phyloP scores from a whole-genome alignment of 1,140 invertebrate genomes.

The Druon quercuslanigerum region DNA sequence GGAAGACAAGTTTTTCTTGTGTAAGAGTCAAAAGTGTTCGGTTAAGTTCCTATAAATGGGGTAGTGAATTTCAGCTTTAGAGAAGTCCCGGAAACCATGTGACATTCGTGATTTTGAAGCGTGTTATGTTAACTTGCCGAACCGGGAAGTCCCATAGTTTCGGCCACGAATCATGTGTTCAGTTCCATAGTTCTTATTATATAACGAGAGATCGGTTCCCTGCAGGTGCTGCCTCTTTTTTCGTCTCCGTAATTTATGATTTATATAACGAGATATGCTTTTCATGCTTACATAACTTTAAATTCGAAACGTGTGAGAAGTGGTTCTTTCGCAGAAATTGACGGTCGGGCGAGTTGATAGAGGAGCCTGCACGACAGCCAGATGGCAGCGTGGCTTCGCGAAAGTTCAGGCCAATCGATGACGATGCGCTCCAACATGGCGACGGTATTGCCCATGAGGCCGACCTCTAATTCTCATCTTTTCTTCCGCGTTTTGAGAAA shows the following conservation, averaged over 20 bases:
- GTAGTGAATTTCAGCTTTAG: background rate
- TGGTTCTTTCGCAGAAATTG: conserved; percentile 5
- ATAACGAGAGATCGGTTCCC: background rate
- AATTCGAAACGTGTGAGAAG: background rate
- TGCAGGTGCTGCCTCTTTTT: background rate
- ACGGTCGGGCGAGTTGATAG: conserved; percentile 62
- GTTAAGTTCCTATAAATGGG: background rate
- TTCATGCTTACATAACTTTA: background rate
- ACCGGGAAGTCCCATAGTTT: background rate
- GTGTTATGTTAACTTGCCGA: background rate
- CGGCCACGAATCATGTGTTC: background rate
- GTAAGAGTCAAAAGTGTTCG: background rate
- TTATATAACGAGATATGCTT: background rate
- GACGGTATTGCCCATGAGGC: conserved; percentile 52
- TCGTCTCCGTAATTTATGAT: background rate
- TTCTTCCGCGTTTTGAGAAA: background rate
- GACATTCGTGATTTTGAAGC: conserved; percentile 23
- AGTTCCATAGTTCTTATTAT: conserved; percentile 7
- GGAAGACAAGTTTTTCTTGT: background rate
- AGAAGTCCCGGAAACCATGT: background rate
- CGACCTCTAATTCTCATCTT: background rate
- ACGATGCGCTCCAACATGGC: conserved; percentile 72
- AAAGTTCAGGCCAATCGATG: conserved; percentile 65
- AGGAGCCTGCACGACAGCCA: conserved; percentile 50
- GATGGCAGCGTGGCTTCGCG: conserved; percentile 64